Conservation (phyloP, 1,140 invertebrate genomes). For the Danaus plexippus region DNA sequence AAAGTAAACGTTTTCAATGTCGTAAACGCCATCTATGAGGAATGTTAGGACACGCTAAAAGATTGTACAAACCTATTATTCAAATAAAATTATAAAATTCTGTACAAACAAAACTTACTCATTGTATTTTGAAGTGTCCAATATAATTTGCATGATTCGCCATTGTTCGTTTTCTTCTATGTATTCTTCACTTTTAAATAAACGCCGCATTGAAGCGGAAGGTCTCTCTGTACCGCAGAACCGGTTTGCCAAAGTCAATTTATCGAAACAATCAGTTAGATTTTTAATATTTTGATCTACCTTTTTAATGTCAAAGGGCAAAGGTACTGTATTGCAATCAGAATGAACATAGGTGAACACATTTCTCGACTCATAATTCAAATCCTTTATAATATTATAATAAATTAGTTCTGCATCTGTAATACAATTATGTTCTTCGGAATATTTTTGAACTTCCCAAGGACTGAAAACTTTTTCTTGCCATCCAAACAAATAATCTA, state of each 20-base stretch:
- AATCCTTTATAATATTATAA: conserved; percentile 38
- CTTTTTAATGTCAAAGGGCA: conserved; percentile 27
- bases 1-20: too few relatives aligned
- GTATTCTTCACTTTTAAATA: conserved; percentile 45
- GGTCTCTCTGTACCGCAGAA: conserved; percentile 16
- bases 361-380: conserved; percentile 30
- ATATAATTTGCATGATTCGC: conserved; percentile 52
- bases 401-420: conserved; percentile 43
- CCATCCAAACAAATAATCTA: conserved; percentile 57
- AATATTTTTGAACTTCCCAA: conserved; percentile 45
- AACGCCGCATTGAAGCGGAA: conserved; percentile 30
- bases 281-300: conserved; percentile 16
- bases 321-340: conserved; percentile 36
- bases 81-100: too few relatives aligned
- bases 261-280: conserved; percentile 32
- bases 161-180: conserved; percentile 28
- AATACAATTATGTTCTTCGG: conserved; percentile 40
- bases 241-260: conserved; percentile 29
- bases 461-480: conserved; percentile 60
- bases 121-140: conserved; percentile 54
- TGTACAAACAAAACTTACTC: conserved; percentile 38
- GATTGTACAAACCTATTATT: background rate
- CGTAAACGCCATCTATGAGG: too few relatives aligned
- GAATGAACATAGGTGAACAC: conserved; percentile 56
- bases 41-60: too few relatives aligned